Evolutionary conservation across 1,140 invertebrate genomes (phyloP).

Genomic region (Idris sp.): DNA sequence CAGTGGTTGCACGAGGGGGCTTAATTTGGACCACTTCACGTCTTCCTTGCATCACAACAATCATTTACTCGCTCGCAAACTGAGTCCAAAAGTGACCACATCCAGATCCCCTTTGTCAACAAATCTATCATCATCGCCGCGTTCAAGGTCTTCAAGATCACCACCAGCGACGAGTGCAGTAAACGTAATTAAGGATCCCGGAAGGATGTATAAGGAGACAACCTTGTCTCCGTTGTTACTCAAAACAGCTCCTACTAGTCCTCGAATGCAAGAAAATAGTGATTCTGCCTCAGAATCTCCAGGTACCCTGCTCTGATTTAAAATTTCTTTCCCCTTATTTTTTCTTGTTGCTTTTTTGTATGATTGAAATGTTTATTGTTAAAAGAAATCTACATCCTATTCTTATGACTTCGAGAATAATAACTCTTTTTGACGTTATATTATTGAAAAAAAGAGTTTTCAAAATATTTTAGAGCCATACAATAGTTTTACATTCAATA

Average conservation of each 20-base stretch:
- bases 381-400: too few species aligned
- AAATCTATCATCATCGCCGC: slow-evolving; percentile 55
- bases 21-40: slow-evolving; percentile 70
- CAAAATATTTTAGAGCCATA: too few species aligned
- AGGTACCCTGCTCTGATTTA: slow-evolving; percentile 46
- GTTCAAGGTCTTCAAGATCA: slow-evolving; percentile 59
- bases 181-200: slow-evolving; percentile 51
- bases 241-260: slow-evolving; percentile 61
- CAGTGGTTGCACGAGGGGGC: slow-evolving; percentile 75
- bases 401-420: too few species aligned
- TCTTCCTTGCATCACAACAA: slow-evolving; percentile 52
- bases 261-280: slow-evolving; percentile 63
- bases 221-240: slow-evolving; percentile 59
- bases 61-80: slow-evolving; percentile 41
- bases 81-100: slow-evolving; percentile 36
- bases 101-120: slow-evolving; percentile 59
- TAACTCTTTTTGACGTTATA: too few species aligned
- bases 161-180: slow-evolving; percentile 43
- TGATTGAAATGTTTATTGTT: too few species aligned
- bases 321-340: too few species aligned
- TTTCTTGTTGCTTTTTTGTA: too few species aligned
- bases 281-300: slow-evolving; percentile 66
- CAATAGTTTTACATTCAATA: too few species aligned
- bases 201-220: slow-evolving; percentile 34
- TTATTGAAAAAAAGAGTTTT: too few species aligned